Evolutionary conservation across 2,888 invertebrate species (phyloP), one percentile per base, ranked within the genome.

Genomic region (Epinotia demarniana): DNA sequence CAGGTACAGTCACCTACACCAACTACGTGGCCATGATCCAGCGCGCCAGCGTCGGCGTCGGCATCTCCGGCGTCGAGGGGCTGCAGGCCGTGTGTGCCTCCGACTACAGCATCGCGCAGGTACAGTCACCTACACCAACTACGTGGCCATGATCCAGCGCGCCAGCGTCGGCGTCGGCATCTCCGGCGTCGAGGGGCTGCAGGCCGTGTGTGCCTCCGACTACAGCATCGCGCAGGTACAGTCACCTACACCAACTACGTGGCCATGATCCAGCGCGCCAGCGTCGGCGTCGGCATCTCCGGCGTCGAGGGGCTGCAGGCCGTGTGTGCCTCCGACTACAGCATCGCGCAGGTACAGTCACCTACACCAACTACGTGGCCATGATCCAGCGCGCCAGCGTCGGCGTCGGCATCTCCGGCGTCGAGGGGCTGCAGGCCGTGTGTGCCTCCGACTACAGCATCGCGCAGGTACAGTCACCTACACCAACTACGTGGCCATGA

Each of bases 401-500:
- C 53, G 99, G 99, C 72, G 97, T 99, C 77, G 99, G 97, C 81
- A 99, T 99, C 87, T 99, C 99, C 60, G 99, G 99, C 60, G 97
- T 98, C 13, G 99, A 99, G 94, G 99, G 99, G n/a, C 95, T 99
- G 83, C 99, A 99, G 95, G 99, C 99, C 8, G 99, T 99, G 5
- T 99, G 99, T 90, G 99, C 99, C 55, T 99, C 99, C 43, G 99
- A 99, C 92, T 99, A 99, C 94, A 98, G 99, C 81, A 99, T 99
- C 85, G 99, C 98, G 71, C 98, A 96, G 95, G 96, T 96, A 83
- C 53, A n/a, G n/a, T n/a, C n/a, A n/a, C n/a, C n/a, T n/a, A n/a
- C n/a, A n/a, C n/a, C n/a, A n/a, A n/a, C n/a, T n/a, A n/a, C n/a
- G n/a, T n/a, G n/a, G n/a, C n/a, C n/a, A n/a, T 99, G 99, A 99